phyloP scores from a whole-genome alignment of 2,113 vertebrate species.

The Brachyistius frenatus region DNA sequence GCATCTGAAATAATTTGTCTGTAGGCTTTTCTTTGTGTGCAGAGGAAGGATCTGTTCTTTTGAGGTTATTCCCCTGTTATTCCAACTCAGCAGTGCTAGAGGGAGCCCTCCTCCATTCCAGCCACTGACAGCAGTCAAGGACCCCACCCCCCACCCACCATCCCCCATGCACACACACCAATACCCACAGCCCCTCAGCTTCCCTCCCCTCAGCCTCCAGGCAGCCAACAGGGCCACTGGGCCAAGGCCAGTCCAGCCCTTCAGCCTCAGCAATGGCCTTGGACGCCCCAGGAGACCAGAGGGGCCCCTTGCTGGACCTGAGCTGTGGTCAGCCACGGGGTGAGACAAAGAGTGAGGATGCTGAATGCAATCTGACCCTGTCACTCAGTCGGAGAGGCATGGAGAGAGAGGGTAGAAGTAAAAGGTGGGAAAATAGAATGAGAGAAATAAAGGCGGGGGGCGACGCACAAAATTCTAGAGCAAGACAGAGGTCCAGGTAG shows the following conservation, averaged over 20 bases:
- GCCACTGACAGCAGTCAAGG: conserved; percentile 29
- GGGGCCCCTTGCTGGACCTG: conserved; percentile 40
- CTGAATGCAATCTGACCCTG: conserved; percentile 72
- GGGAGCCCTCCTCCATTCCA: conserved; percentile 81
- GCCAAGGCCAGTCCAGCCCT: conserved; percentile 72
- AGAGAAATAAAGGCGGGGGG: conserved; percentile 20
- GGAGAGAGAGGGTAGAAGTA: conserved; percentile 23
- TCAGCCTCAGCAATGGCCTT: conserved; percentile 64
- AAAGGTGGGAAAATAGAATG: conserved; percentile 30
- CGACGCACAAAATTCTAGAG: conserved; percentile 50
- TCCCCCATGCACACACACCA: background rate
- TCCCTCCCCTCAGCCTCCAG: conserved; percentile 46
- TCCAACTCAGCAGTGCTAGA: conserved; percentile 77
- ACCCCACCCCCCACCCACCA: background rate
- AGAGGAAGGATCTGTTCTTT: background rate
- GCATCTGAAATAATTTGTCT: background rate
- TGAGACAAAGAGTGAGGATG: conserved; percentile 69
- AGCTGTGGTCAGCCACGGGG: conserved; percentile 65
- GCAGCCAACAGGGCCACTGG: conserved; percentile 61
- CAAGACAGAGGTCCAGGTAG: conserved; percentile 31
- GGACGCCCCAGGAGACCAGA: conserved; percentile 60
- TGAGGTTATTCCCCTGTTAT: conserved; percentile 63
- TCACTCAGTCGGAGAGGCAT: conserved; percentile 64
- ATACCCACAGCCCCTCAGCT: conserved; percentile 1
- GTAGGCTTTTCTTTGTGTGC: conserved; percentile 25